These are phyloP conservation scores for Idaea aversata DNA, from an alignment of 2,888 invertebrate species.

Conservation along the genomic window DNA sequence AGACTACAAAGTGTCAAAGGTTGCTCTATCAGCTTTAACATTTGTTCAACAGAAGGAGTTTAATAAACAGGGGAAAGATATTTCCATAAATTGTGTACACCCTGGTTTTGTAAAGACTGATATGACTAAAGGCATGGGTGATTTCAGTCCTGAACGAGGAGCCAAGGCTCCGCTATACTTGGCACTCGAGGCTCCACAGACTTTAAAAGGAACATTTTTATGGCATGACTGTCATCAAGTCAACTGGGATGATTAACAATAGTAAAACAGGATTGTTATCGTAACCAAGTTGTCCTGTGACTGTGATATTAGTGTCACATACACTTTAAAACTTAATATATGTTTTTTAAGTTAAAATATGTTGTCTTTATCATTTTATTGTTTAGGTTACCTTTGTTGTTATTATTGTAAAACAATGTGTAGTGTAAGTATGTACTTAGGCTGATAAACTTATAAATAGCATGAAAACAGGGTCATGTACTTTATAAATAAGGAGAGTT, in stretches of 20 bases:
- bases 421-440: neutral
- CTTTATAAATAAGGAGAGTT: too few relatives aligned
- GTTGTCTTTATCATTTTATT: constrained; percentile 42
- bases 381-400: neutral
- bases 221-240: constrained; percentile 76
- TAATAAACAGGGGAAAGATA: constrained; percentile 70
- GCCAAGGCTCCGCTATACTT: constrained; percentile 68
- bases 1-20: constrained; percentile 76
- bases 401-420: neutral
- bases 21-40: constrained; percentile 70
- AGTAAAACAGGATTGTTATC: constrained; percentile 46
- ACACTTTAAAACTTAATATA: constrained; percentile 72
- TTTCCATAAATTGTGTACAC: constrained; percentile 74
- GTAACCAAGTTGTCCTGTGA: constrained; percentile 55
- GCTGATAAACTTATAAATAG: neutral
- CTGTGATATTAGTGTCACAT: constrained; percentile 76
- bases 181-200: constrained; percentile 69
- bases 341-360: constrained; percentile 49
- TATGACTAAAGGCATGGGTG: constrained; percentile 76
- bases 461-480: neutral
- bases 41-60: constrained; percentile 73
- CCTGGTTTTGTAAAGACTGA: constrained; percentile 76
- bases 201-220: constrained; percentile 69
- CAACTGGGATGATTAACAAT: constrained; percentile 73
- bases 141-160: constrained; percentile 69